phyloP scores from a whole-genome alignment of 37 sponge, comb jelly and placozoan genomes.

The Agelas oroides region DNA sequence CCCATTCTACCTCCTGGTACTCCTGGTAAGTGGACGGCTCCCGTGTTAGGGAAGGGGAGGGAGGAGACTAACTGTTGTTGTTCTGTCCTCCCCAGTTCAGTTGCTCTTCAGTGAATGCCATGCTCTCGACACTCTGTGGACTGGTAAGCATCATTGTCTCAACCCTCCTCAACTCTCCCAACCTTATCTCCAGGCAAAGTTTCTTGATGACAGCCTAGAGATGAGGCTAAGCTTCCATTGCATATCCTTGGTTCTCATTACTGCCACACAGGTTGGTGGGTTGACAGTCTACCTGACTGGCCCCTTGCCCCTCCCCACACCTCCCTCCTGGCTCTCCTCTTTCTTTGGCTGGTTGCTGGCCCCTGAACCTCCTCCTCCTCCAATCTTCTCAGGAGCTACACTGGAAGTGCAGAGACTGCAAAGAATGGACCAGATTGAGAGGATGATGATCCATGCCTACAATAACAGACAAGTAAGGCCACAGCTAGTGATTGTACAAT shows the following conservation, averaged over 20 bases:
- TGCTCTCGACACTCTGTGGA: constrained; percentile 18
- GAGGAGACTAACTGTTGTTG: no score
- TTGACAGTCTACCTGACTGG: not conserved
- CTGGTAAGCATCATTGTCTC: constrained; percentile 6
- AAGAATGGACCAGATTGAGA: constrained; percentile 58
- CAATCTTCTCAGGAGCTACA: constrained; percentile 50
- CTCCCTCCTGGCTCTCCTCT: constrained; percentile 13
- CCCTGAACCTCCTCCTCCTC: constrained; percentile 14
- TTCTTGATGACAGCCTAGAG: no score
- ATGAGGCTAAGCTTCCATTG: no score
- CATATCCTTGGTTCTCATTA: not conserved
- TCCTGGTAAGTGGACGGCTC: not conserved
- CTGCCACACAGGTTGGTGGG: constrained; percentile 36
- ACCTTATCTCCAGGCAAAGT: no score
- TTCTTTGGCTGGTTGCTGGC: not conserved
- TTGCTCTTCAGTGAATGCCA: constrained; percentile 7
- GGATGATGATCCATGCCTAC: constrained; percentile 10
- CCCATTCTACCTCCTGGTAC: constrained; percentile 25
- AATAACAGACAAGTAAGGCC: constrained; percentile 16
- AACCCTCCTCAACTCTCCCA: no score
- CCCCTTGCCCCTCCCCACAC: constrained; percentile 33
- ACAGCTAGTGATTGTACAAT: no score
- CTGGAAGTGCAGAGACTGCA: constrained; percentile 62
- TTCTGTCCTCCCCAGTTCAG: constrained; percentile 1
- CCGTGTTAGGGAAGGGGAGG: no score